Evolutionary conservation across 2,797 vertebrate species (phyloP).

Genomic region (Phrynocephalus guinanensis): DNA sequence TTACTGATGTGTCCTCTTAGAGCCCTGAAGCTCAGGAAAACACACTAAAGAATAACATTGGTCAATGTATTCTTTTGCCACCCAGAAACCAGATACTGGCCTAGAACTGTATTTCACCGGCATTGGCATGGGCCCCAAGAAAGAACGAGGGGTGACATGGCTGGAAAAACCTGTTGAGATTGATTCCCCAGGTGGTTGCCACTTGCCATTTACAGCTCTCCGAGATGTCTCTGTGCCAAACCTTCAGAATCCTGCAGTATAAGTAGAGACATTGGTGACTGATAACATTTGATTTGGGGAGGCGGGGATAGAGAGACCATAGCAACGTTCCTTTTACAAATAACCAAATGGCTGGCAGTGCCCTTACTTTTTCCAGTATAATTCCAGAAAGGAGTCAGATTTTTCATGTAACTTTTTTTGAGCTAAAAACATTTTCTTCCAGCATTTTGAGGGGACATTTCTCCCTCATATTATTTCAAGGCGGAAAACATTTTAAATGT

Average conservation of each 20-base stretch:
- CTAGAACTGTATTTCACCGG: slow-evolving; percentile 62
- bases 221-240: background rate
- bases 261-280: too few species aligned
- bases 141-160: background rate
- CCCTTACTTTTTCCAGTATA: background rate
- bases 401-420: too few species aligned
- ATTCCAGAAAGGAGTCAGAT: background rate
- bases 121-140: background rate
- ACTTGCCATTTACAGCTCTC: background rate
- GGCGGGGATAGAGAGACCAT: too few species aligned
- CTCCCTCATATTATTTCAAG: too few species aligned
- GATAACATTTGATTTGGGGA: too few species aligned
- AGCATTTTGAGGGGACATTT: too few species aligned
- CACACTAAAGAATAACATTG: slow-evolving; percentile 77
- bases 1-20: slow-evolving; percentile 74
- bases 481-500: too few species aligned
- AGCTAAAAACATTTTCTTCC: too few species aligned
- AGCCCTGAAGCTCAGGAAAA: slow-evolving; percentile 74
- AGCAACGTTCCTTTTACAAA: background rate
- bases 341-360: background rate
- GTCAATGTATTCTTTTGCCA: slow-evolving; percentile 67
- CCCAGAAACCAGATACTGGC: slow-evolving; percentile 60
- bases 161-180: background rate
- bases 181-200: too few species aligned
- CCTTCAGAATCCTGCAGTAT: too few species aligned